Conservation (phyloP, 2,797 vertebrate species). For the Simalia tracyae region DNA sequence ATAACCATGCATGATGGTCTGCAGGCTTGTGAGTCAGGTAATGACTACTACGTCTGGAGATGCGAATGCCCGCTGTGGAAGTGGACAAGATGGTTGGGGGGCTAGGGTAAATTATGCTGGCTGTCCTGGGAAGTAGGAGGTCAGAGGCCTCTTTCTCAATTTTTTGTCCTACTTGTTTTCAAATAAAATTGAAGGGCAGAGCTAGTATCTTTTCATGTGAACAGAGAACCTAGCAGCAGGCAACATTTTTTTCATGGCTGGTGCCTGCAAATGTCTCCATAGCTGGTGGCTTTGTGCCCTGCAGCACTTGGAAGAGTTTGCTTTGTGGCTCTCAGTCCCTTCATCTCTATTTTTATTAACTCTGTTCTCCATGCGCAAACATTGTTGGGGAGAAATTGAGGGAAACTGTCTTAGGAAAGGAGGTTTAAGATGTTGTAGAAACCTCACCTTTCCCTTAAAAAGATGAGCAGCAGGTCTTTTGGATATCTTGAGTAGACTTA, state of each 20-base stretch:
- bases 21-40: constrained; percentile 53
- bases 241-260: background rate
- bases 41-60: constrained; percentile 37
- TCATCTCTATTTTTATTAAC: background rate
- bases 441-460: background rate
- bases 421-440: background rate
- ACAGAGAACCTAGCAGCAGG: background rate
- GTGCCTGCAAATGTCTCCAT: background rate
- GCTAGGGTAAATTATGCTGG: background rate
- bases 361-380: background rate
- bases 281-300: background rate
- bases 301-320: background rate
- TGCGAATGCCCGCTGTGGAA: constrained; percentile 30
- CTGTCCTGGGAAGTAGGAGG: background rate
- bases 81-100: fast-evolving
- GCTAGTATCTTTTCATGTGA: background rate
- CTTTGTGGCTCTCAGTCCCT: background rate
- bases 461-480: background rate
- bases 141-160: background rate
- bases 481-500: background rate
- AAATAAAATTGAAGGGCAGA: background rate
- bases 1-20: constrained; percentile 59
- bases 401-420: background rate
- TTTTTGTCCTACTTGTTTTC: background rate
- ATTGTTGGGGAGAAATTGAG: background rate